Evolutionary conservation across 2,113 vertebrate species (phyloP).

Genomic region (Microcebus lehilahytsara): DNA sequence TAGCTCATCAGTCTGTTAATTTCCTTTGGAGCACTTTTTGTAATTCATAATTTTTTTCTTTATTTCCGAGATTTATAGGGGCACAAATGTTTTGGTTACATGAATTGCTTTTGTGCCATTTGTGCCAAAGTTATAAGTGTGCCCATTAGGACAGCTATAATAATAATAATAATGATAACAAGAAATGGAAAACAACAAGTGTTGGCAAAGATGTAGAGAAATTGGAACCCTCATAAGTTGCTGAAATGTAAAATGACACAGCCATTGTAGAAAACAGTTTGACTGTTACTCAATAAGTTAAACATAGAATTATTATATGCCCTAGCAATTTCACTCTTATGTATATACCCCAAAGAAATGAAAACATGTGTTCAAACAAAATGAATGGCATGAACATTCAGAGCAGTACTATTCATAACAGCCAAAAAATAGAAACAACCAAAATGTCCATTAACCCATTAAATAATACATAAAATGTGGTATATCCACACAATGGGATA

Average conservation of each 20-base stretch:
- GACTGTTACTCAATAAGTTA: neutral
- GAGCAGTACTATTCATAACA: neutral
- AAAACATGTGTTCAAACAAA: neutral
- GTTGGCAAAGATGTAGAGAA: neutral
- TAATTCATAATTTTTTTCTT: neutral
- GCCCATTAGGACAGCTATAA: neutral
- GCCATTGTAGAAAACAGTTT: neutral
- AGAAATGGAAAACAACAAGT: neutral
- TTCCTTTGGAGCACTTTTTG: neutral
- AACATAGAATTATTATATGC: slow-evolving; percentile 4
- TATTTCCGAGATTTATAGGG: too few relatives aligned
- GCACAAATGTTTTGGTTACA: too few relatives aligned
- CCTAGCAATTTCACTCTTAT: neutral
- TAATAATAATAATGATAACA: neutral
- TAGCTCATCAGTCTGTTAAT: slow-evolving; percentile 4
- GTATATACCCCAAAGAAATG: neutral
- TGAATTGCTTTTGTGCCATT: too few relatives aligned
- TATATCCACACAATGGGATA: neutral
- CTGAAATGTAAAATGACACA: neutral
- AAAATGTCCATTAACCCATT: neutral
- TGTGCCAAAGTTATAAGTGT: too few relatives aligned
- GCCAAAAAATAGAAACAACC: neutral
- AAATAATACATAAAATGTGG: neutral
- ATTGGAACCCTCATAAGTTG: neutral
- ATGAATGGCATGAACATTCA: neutral